Percentiles rank a stretch among this genome's conserved stretches.
phyloP scores from a whole-genome alignment of 2,113 vertebrate genomes.

The Triplophysa dalaica region DNA sequence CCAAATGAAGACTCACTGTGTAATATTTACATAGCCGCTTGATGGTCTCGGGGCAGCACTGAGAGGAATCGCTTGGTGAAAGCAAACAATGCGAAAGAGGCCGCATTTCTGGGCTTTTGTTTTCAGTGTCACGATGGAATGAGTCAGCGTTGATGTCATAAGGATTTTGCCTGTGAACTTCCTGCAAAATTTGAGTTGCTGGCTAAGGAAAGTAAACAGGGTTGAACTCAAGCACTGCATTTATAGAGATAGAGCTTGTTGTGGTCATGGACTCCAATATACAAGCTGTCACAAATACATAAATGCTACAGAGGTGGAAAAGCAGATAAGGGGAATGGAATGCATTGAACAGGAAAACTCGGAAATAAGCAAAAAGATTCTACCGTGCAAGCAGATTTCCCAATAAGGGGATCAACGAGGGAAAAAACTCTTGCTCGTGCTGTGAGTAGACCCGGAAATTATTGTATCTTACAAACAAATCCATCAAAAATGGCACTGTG shows the following conservation, averaged over 20 bases:
- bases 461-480: slow-evolving; percentile 18
- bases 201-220: neutral
- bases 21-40: slow-evolving; percentile 18
- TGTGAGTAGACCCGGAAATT: neutral
- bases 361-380: neutral
- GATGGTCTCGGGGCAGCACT: neutral
- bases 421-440: neutral
- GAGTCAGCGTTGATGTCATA: slow-evolving; percentile 12
- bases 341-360: slow-evolving; percentile 1
- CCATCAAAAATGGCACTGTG: slow-evolving; percentile 17
- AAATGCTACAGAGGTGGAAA: neutral
- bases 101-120: neutral
- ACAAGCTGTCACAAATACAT: slow-evolving; percentile 30
- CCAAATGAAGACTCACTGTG: slow-evolving; percentile 7
- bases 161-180: neutral
- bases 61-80: neutral
- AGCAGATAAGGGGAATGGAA: neutral
- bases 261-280: slow-evolving; percentile 35
- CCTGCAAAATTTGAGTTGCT: neutral
- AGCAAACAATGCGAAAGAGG: slow-evolving; percentile 1
- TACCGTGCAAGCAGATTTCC: neutral
- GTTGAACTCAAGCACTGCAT: neutral
- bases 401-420: neutral
- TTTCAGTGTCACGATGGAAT: neutral
- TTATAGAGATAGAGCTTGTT: neutral